Conservation (phyloP, 2,113 vertebrate genomes). For the Paralichthys olivaceus region DNA sequence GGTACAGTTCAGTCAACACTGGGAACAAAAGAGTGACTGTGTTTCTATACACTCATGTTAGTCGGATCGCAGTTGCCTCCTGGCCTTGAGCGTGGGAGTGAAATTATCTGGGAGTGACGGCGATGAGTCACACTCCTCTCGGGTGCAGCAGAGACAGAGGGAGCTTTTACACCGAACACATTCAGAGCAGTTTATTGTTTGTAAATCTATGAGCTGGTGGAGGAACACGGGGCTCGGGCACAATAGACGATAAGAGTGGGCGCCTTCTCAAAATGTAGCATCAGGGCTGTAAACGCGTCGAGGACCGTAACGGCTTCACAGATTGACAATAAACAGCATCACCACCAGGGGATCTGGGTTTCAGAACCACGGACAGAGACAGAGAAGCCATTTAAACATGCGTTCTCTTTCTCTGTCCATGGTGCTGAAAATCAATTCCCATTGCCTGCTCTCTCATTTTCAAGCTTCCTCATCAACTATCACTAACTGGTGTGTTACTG, state of each 20-base stretch:
- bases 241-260: background rate
- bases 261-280: conserved; percentile 1
- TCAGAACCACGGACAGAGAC: conserved; percentile 6
- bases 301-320: background rate
- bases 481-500: too few species aligned
- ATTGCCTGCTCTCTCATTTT: background rate
- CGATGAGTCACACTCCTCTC: conserved; percentile 40
- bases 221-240: too few species aligned
- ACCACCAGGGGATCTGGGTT: background rate
- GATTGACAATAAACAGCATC: background rate
- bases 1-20: too few species aligned
- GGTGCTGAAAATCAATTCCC: background rate
- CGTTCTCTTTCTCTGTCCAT: background rate
- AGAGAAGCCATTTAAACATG: background rate
- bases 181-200: conserved; percentile 8
- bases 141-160: background rate
- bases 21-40: background rate
- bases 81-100: conserved; percentile 11
- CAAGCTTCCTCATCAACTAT: background rate
- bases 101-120: conserved; percentile 25
- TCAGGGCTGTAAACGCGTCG: background rate
- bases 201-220: background rate
- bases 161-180: background rate
- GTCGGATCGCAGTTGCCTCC: conserved; percentile 12
- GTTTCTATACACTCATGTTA: background rate